These are phyloP conservation scores for Bembecia ichneumoniformis DNA, from an alignment of 2,888 invertebrate species.

Conservation along the genomic window DNA sequence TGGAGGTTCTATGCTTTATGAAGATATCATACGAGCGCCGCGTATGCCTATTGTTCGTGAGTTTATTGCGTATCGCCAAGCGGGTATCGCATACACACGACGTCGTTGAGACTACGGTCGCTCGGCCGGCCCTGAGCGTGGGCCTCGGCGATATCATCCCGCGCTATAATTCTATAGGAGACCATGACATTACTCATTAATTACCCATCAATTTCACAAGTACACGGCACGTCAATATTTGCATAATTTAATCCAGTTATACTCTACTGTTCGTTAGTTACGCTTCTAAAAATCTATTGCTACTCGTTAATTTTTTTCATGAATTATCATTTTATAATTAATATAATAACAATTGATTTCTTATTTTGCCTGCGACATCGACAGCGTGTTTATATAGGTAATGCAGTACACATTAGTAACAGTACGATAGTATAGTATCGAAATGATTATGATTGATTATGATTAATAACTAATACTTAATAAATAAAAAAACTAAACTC, in stretches of 20 bases:
- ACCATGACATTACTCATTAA: constrained; percentile 24
- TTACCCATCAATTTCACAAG: constrained; percentile 3
- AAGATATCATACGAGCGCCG: constrained; percentile 1
- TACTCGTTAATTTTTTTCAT: neutral
- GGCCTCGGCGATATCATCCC: constrained; percentile 12
- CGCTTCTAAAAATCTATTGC: neutral
- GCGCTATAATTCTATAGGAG: constrained; percentile 17
- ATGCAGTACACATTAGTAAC: too few relatives aligned
- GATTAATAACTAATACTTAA: too few relatives aligned
- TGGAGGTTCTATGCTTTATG: too few relatives aligned
- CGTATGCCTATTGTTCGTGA: constrained; percentile 12
- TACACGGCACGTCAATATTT: too few relatives aligned
- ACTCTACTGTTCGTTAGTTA: neutral
- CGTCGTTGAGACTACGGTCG: constrained; percentile 31
- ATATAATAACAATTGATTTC: neutral
- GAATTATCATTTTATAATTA: neutral
- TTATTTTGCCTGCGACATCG: neutral
- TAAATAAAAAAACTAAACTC: too few relatives aligned
- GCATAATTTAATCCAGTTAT: neutral
- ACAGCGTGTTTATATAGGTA: too few relatives aligned
- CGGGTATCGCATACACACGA: constrained; percentile 52
- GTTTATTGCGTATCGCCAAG: constrained; percentile 51
- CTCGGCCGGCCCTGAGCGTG: constrained; percentile 11
- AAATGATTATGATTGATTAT: too few relatives aligned
- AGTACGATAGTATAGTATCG: too few relatives aligned